phyloP scores from a whole-genome alignment of 2,888 invertebrate species.

The Parochlus steinenii region DNA sequence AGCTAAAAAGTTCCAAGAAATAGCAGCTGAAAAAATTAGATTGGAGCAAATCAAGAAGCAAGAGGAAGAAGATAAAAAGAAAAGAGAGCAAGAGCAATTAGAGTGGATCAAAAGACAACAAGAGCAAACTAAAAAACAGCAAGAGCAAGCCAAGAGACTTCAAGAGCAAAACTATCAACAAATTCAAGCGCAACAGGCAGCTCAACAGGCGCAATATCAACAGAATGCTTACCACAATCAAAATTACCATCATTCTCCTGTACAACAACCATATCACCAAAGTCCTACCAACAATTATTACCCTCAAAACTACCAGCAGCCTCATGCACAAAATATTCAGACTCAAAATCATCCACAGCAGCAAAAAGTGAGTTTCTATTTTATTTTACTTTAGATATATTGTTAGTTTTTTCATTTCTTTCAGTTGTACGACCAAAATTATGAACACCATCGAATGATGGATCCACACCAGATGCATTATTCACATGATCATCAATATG shows the following conservation, averaged over 20 bases:
- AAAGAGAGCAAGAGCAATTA: constrained; percentile 2
- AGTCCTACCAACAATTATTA: constrained; percentile 3
- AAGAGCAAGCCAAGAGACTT: constrained; percentile 1
- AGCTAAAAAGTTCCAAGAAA: constrained; percentile 20
- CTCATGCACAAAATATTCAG: too few relatives aligned
- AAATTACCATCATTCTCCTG: constrained; percentile 4
- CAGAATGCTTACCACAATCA: constrained; percentile 5
- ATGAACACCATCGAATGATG: not conserved
- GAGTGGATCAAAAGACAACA: constrained; percentile 6
- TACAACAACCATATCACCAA: constrained; percentile 3
- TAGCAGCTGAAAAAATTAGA: constrained; percentile 12
- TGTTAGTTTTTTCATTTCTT: too few relatives aligned
- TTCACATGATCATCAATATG: constrained; percentile 3
- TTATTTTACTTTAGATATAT: too few relatives aligned
- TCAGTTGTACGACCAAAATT: too few relatives aligned
- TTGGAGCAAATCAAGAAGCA: not conserved
- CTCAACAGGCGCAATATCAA: constrained; percentile 7
- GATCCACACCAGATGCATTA: not conserved
- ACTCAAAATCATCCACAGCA: not conserved
- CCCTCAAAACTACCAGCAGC: constrained; percentile 6
- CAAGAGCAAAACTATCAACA: not conserved
- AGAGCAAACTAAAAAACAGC: constrained; percentile 6
- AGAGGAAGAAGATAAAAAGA: constrained; percentile 1
- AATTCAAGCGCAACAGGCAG: constrained; percentile 1
- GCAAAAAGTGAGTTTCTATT: not conserved